A percentile compares a stretch with the other conserved stretches of the same genome.
Conservation (phyloP, 2,888 invertebrate species). For the Palloptera scutellata region DNA sequence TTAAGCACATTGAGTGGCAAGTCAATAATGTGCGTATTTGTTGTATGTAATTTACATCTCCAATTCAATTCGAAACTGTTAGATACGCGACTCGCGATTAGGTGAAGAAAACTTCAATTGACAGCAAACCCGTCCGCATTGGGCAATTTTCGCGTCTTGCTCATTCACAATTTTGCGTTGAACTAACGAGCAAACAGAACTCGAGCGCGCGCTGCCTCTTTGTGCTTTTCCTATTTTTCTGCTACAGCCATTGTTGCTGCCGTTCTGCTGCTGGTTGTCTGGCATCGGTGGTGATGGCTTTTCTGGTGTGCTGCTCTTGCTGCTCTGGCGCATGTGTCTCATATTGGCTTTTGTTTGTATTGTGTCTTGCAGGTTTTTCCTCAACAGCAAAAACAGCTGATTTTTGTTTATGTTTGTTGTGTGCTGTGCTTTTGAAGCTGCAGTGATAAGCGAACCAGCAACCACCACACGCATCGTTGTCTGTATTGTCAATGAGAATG, state of each 20-base stretch:
- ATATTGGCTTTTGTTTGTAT: constrained; percentile 3
- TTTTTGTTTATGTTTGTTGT: constrained; percentile 56
- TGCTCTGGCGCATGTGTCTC: constrained; percentile 2
- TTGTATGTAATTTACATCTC: not conserved
- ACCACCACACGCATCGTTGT: not conserved
- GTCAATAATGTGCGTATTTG: not conserved
- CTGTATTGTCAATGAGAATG: not conserved
- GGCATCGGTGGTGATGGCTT: too few species aligned
- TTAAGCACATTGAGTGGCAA: not conserved
- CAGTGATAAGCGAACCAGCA: constrained; percentile 33
- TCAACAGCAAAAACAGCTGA: constrained; percentile 46
- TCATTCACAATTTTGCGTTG: constrained; percentile 53
- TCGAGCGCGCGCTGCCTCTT: constrained; percentile 32
- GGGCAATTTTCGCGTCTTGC: constrained; percentile 40
- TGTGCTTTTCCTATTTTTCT: constrained; percentile 52
- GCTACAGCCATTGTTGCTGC: constrained; percentile 37
- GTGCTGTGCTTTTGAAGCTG: constrained; percentile 31
- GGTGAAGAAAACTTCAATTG: not conserved
- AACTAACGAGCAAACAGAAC: constrained; percentile 46
- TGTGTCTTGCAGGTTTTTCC: constrained; percentile 12
- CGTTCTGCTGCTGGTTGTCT: not conserved
- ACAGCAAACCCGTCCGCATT: not conserved
- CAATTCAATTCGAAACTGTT: not conserved
- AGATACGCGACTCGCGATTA: not conserved
- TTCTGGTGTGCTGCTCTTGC: constrained; percentile 17